phyloP scores from a whole-genome alignment of 1,140 invertebrate genomes.

The Atta cephalotes region DNA sequence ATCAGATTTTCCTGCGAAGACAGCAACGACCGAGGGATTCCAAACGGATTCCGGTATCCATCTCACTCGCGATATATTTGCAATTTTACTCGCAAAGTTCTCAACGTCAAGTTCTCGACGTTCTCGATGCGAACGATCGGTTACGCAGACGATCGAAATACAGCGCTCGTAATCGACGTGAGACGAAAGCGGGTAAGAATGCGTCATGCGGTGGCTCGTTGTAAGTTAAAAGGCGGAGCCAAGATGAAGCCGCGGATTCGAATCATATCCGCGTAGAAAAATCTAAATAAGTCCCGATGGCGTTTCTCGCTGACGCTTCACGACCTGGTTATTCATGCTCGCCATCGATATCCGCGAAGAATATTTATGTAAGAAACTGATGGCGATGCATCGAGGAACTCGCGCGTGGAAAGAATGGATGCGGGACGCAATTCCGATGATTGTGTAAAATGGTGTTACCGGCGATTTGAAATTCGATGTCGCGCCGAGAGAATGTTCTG shows the following conservation, averaged over 20 bases:
- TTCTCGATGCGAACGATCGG: background rate
- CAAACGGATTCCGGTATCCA: background rate
- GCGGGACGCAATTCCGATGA: background rate
- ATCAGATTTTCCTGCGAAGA: slow-evolving; percentile 46
- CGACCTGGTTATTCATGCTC: slow-evolving; percentile 11
- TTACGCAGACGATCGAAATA: slow-evolving; percentile 6
- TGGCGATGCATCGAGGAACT: background rate
- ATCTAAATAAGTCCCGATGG: slow-evolving; percentile 19
- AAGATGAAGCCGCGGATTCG: background rate
- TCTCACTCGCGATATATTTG: background rate
- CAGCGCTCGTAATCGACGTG: background rate
- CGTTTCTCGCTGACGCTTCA: background rate
- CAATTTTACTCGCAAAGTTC: background rate
- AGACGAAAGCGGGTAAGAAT: slow-evolving; percentile 13
- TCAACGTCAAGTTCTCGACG: background rate
- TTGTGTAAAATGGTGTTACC: background rate
- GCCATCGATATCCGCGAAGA: background rate
- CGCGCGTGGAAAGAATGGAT: background rate
- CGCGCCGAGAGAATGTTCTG: background rate
- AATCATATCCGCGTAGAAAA: slow-evolving; percentile 6
- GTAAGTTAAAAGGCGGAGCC: slow-evolving; percentile 33
- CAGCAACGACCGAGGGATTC: background rate
- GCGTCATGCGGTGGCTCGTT: background rate
- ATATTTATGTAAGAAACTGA: slow-evolving; percentile 20
- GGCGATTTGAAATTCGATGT: slow-evolving; percentile 10